Evolutionary conservation across 2,888 invertebrate species (phyloP), one percentile per base, ranked within the genome.

Genomic region (Vanessa cardui): DNA sequence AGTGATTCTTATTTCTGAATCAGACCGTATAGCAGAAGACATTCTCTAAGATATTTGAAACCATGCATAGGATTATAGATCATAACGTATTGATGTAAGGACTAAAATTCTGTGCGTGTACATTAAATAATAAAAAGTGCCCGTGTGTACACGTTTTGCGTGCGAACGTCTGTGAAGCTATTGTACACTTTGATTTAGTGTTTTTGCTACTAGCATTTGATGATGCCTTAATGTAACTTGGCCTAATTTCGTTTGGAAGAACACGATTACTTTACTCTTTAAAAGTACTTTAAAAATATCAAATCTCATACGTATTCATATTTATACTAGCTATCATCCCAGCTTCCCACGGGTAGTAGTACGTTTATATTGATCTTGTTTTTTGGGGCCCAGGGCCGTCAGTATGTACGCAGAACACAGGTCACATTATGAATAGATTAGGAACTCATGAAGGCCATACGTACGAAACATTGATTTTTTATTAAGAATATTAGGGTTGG

Each of bases 181-280:
- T 70, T 64, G 70, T 67, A 45, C 61, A 56, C 60, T 70, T 58
- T 64, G 67, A 70, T 67, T 64, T 58, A 70, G 54, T 49, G 60
- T 62, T 64, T 70, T 70, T 68, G 49, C 63, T 56, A 49, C 50
- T 47, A 50, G 21, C 50, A 47, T 58, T 20, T 39, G 63, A 64
- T 58, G 63, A 64, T 54, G 50, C 46, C 18, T 21, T 33, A 26
- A 60, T 52, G 49, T 49, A 63, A 59, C 59, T 62, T 56, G 54
- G 52, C 62, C 62, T 62, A 52, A 64, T 50, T 59, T 54, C 3
- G 56, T 18, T 39, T 39, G 39, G 0, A 39, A 0, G 39, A 39
- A 39, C 39, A 2, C 39, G 39, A 39, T 39, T 39, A 49, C 26
- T 50, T 6, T 9, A 15, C 6, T 20, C 18, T 9, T 50, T 54